phyloP scores from a whole-genome alignment of 2,797 vertebrate species.

The Botia almorhae region DNA sequence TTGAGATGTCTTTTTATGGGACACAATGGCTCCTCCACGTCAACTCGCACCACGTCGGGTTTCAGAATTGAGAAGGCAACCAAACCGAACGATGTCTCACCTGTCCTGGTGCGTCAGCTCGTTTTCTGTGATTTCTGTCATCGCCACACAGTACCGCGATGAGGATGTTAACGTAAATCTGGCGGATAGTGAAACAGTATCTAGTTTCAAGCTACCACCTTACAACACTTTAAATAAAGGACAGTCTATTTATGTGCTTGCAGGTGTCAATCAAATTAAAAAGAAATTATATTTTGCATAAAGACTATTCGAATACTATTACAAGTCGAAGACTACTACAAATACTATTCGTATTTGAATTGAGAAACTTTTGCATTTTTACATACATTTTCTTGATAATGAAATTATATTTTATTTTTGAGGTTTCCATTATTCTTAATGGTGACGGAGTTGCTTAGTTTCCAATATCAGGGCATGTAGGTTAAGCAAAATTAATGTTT shows the following conservation, averaged over 20 bases:
- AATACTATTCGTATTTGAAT: too few relatives aligned
- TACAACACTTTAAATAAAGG: neutral
- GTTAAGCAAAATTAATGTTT: too few relatives aligned
- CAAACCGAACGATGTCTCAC: conserved; percentile 59
- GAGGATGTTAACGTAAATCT: conserved; percentile 5
- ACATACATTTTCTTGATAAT: too few relatives aligned
- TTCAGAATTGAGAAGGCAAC: conserved; percentile 41
- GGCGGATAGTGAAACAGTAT: neutral
- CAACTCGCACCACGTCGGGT: conserved; percentile 30
- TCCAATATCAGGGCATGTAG: too few relatives aligned
- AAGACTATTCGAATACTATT: neutral
- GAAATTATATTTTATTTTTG: too few relatives aligned
- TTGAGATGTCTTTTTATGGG: conserved; percentile 60
- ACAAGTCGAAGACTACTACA: too few relatives aligned
- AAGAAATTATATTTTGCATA: neutral
- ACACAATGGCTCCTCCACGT: conserved; percentile 42
- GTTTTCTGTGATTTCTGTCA: conserved; percentile 16
- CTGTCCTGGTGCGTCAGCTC: conserved; percentile 31
- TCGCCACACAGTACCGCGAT: neutral
- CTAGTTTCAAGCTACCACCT: conserved; percentile 3
- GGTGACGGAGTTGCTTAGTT: too few relatives aligned
- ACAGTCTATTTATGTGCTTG: neutral
- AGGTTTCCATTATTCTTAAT: too few relatives aligned
- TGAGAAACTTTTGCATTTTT: too few relatives aligned
- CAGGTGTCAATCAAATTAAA: too few relatives aligned